Conservation (phyloP, 2,888 invertebrate genomes). For the Eupithecia centaureata region DNA sequence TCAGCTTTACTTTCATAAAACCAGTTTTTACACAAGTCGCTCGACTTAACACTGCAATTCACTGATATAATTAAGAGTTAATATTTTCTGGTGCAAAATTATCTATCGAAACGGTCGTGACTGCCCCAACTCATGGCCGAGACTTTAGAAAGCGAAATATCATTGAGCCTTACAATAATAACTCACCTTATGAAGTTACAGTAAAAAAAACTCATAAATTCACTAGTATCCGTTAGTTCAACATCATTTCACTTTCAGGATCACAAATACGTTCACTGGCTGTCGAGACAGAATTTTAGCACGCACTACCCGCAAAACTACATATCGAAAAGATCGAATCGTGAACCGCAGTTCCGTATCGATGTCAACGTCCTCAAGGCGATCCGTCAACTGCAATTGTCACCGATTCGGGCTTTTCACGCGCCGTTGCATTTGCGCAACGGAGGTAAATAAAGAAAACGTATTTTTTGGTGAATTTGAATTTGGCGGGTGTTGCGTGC, state of each 20-base stretch:
- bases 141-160: constrained; percentile 79
- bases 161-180: constrained; percentile 63
- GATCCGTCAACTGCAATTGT: constrained; percentile 69
- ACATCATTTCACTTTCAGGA: constrained; percentile 75
- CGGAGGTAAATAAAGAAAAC: constrained; percentile 50
- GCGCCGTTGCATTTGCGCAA: constrained; percentile 75
- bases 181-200: constrained; percentile 68
- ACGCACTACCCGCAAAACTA: constrained; percentile 71
- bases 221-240: constrained; percentile 76
- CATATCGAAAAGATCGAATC: constrained; percentile 67
- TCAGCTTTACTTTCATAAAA: constrained; percentile 71
- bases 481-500: constrained; percentile 78
- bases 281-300: constrained; percentile 58
- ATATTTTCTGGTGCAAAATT: constrained; percentile 61
- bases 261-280: constrained; percentile 73
- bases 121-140: constrained; percentile 77
- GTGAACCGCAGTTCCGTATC: constrained; percentile 59
- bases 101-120: constrained; percentile 61
- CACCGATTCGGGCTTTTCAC: constrained; percentile 67
- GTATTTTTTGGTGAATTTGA: constrained; percentile 66
- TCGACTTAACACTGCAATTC: constrained; percentile 47
- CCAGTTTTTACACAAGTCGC: constrained; percentile 60
- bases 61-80: constrained; percentile 53
- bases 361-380: constrained; percentile 77
- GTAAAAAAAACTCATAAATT: constrained; percentile 57